Conservation (phyloP, 2,888 invertebrate genomes). For the Drymonia ruficornis region DNA sequence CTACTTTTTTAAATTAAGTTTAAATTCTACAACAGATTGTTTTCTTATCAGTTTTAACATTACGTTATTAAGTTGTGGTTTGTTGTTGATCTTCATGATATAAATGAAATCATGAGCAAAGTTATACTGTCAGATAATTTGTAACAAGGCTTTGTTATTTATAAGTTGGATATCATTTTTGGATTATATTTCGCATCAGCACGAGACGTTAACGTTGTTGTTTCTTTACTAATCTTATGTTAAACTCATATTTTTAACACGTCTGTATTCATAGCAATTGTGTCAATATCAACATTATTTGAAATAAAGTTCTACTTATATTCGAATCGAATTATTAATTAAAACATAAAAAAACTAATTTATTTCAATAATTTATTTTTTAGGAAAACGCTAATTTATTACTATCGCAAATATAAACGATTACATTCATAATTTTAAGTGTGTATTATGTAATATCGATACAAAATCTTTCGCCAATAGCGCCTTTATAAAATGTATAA, state of each 20-base stretch:
- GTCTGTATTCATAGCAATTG: constrained; percentile 40
- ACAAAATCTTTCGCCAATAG: constrained; percentile 74
- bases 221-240: constrained; percentile 38
- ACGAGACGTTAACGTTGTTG: constrained; percentile 36
- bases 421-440: constrained; percentile 71
- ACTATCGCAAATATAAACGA: constrained; percentile 72
- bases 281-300: constrained; percentile 43
- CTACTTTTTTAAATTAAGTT: constrained; percentile 12
- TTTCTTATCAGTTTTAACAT: constrained; percentile 17
- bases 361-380: constrained; percentile 47
- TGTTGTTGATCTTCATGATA: constrained; percentile 9
- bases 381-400: constrained; percentile 71
- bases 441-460: constrained; percentile 64
- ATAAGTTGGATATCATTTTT: constrained; percentile 16
- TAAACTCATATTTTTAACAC: constrained; percentile 36
- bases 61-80: not conserved
- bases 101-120: constrained; percentile 23
- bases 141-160: too few relatives aligned
- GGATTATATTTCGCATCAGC: constrained; percentile 15
- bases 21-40: constrained; percentile 16
- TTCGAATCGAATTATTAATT: constrained; percentile 12
- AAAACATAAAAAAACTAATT: not conserved
- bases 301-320: constrained; percentile 45
- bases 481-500: constrained; percentile 78
- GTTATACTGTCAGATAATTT: not conserved